phyloP scores from a whole-genome alignment of 2,888 invertebrate species.

The Chaitophorus viminalis region DNA sequence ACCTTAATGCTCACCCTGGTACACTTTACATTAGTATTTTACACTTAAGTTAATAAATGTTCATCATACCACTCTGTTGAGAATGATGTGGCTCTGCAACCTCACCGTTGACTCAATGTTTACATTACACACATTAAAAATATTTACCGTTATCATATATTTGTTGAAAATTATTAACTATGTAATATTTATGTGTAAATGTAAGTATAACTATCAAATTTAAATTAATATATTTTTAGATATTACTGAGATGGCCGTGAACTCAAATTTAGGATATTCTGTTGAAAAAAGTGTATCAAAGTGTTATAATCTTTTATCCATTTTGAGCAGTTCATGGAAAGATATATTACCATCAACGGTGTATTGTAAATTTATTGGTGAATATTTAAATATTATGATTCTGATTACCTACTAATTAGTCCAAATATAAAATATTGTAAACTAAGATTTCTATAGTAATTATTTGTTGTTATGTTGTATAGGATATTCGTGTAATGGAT shows the following conservation, averaged over 20 bases:
- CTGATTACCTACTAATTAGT: neutral
- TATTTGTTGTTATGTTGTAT: conserved; percentile 64
- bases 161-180: neutral
- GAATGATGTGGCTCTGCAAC: no score
- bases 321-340: conserved; percentile 88
- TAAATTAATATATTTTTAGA: conserved; percentile 68
- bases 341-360: conserved; percentile 82
- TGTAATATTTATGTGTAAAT: neutral
- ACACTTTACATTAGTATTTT: no score
- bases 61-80: no score
- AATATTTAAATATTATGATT: conserved; percentile 63
- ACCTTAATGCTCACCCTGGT: no score
- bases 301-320: conserved; percentile 83
- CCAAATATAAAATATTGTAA: neutral
- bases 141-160: no score
- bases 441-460: neutral
- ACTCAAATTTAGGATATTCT: conserved; percentile 72
- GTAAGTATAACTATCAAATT: conserved; percentile 65
- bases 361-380: conserved; percentile 78
- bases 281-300: conserved; percentile 82
- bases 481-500: conserved; percentile 76
- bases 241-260: conserved; percentile 68
- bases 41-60: no score
- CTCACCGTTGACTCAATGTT: no score
- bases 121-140: no score